phyloP scores from a whole-genome alignment of 2,888 invertebrate genomes.

The Dryadula phaetusa region DNA sequence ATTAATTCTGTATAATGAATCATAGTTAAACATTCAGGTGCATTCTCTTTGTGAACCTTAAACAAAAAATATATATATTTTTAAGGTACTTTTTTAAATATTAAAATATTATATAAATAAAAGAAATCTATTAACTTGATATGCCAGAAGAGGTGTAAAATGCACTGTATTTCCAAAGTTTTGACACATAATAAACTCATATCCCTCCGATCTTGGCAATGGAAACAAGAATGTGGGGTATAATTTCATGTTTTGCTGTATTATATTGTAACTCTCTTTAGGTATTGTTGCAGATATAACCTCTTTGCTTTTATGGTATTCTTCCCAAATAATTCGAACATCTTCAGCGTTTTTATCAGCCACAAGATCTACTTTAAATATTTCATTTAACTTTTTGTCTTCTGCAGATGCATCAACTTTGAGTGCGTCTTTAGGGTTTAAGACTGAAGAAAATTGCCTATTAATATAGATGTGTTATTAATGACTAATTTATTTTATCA shows the following conservation, averaged over 20 bases:
- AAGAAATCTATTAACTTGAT: constrained; percentile 83
- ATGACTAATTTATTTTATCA: neutral
- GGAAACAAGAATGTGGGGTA: constrained; percentile 91
- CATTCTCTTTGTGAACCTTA: constrained; percentile 93
- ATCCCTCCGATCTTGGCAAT: constrained; percentile 91
- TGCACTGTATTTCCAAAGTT: constrained; percentile 89
- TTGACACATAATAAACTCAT: constrained; percentile 93
- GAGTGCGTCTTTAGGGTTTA: constrained; percentile 85
- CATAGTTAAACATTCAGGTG: constrained; percentile 93
- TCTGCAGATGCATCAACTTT: constrained; percentile 51
- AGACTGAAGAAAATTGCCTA: constrained; percentile 86
- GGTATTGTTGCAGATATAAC: constrained; percentile 90
- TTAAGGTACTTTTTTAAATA: neutral
- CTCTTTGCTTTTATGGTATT: constrained; percentile 91
- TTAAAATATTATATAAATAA: constrained; percentile 3
- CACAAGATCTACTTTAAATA: constrained; percentile 92
- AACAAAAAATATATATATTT: constrained; percentile 16
- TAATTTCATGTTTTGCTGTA: constrained; percentile 83
- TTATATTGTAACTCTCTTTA: constrained; percentile 81
- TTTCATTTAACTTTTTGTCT: constrained; percentile 85
- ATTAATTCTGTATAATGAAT: constrained; percentile 91
- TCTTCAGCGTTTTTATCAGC: constrained; percentile 88
- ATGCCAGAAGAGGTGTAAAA: constrained; percentile 93
- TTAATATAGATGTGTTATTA: constrained; percentile 43
- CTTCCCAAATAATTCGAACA: constrained; percentile 90